These are phyloP conservation scores for Gavialis gangeticus DNA, from an alignment of 2,113 vertebrate genomes.

Conservation along the genomic window DNA sequence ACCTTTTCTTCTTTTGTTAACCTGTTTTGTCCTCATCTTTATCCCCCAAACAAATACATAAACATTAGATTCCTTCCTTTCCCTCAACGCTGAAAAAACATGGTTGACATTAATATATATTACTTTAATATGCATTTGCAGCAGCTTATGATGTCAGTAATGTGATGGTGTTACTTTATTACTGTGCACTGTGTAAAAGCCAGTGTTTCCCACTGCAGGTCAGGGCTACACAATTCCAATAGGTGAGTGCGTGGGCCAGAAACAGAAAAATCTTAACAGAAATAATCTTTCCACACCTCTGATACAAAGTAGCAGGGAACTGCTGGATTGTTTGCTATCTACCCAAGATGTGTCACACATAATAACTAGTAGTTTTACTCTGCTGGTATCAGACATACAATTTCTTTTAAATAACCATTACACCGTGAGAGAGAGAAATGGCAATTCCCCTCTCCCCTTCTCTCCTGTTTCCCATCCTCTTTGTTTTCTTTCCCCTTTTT, in stretches of 20 bases:
- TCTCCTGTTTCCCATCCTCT: not conserved
- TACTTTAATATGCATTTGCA: not conserved
- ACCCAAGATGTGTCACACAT: not conserved
- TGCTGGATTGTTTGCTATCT: not conserved
- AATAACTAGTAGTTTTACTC: not conserved
- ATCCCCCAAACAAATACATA: not conserved
- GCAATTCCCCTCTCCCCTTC: not conserved
- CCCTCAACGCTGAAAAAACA: not conserved
- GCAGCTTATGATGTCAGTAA: not conserved
- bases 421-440: not conserved
- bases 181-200: not conserved
- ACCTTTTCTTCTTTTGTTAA: not conserved
- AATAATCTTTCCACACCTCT: not conserved
- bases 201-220: not conserved
- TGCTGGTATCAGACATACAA: not conserved
- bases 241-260: not conserved
- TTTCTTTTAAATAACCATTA: not conserved
- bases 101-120: too few species aligned
- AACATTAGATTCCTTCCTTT: not conserved
- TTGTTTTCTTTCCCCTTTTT: not conserved
- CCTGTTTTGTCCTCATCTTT: not conserved
- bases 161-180: not conserved
- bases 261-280: not conserved
- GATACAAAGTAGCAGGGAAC: not conserved
- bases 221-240: not conserved